A percentile compares a stretch with the other conserved stretches of the same genome.
These are phyloP conservation scores for Cyrtonyx montezumae DNA, from an alignment of 2,113 vertebrate genomes.

Conservation along the genomic window DNA sequence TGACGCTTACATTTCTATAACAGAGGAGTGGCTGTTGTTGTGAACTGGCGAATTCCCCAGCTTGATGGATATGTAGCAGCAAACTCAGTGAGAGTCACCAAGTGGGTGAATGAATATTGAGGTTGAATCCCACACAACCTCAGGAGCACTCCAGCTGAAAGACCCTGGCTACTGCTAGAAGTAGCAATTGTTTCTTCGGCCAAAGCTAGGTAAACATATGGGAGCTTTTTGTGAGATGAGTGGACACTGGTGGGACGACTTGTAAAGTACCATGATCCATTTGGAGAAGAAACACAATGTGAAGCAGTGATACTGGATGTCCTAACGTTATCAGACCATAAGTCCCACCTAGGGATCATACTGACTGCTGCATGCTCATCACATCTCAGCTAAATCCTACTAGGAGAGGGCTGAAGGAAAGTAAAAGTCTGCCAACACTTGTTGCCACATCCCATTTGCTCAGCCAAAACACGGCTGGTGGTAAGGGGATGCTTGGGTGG, in stretches of 20 bases:
- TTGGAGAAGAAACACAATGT: too few relatives aligned
- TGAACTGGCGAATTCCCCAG: not conserved
- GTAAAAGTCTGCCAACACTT: not conserved
- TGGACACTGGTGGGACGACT: not conserved
- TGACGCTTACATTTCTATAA: not conserved
- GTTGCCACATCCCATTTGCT: not conserved
- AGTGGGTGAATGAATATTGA: not conserved
- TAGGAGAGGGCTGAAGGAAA: not conserved
- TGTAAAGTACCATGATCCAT: not conserved
- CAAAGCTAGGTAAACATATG: fast-evolving
- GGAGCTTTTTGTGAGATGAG: not conserved
- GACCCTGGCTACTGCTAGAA: not conserved
- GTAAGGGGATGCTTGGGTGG: not conserved
- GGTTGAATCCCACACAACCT: not conserved
- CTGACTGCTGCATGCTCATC: not conserved
- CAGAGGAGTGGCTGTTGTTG: not conserved
- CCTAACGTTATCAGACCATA: fast-evolving
- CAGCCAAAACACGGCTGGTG: not conserved
- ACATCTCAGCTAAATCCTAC: fast-evolving
- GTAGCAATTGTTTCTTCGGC: not conserved
- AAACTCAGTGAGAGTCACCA: not conserved
- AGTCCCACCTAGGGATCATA: fast-evolving
- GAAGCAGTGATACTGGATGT: not conserved
- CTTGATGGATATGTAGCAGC: not conserved
- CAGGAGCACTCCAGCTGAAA: not conserved